These are phyloP conservation scores for Paralichthys olivaceus DNA, from an alignment of 2,113 vertebrate species.

Conservation along the genomic window DNA sequence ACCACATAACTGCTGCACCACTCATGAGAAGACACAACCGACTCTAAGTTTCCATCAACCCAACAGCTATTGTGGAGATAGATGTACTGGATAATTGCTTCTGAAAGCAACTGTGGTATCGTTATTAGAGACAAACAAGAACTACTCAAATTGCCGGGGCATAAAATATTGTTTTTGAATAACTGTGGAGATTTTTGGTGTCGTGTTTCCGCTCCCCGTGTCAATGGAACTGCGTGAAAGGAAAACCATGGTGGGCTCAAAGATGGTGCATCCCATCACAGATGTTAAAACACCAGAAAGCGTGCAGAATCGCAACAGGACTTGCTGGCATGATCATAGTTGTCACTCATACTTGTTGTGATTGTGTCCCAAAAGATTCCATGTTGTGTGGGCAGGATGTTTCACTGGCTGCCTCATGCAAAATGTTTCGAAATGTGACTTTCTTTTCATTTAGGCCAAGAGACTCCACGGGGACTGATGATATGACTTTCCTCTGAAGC, in stretches of 20 bases:
- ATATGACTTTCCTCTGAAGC: slow-evolving; percentile 55
- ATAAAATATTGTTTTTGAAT: not conserved
- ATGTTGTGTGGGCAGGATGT: slow-evolving; percentile 57
- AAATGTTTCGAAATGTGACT: slow-evolving; percentile 46
- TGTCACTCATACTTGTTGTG: slow-evolving; percentile 71
- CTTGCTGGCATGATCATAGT: slow-evolving; percentile 65
- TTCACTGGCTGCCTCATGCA: slow-evolving; percentile 41
- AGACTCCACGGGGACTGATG: slow-evolving; percentile 36
- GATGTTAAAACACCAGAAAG: slow-evolving; percentile 66
- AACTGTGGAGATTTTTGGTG: not conserved
- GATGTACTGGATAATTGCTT: not conserved
- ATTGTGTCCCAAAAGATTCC: slow-evolving; percentile 57
- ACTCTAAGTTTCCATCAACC: not conserved
- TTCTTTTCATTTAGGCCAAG: slow-evolving; percentile 59
- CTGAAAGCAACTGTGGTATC: not conserved
- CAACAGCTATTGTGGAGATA: not conserved
- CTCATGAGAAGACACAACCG: not conserved
- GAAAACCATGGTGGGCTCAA: slow-evolving; percentile 36
- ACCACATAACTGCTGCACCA: not conserved
- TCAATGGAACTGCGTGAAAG: slow-evolving; percentile 2
- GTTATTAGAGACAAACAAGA: not conserved
- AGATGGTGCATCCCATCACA: slow-evolving; percentile 56
- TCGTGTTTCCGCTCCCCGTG: not conserved
- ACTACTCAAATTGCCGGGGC: not conserved
- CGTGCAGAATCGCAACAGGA: slow-evolving; percentile 69